Evolutionary conservation across 1,140 invertebrate genomes (phyloP).

Genomic region (Drosophila athabasca): DNA sequence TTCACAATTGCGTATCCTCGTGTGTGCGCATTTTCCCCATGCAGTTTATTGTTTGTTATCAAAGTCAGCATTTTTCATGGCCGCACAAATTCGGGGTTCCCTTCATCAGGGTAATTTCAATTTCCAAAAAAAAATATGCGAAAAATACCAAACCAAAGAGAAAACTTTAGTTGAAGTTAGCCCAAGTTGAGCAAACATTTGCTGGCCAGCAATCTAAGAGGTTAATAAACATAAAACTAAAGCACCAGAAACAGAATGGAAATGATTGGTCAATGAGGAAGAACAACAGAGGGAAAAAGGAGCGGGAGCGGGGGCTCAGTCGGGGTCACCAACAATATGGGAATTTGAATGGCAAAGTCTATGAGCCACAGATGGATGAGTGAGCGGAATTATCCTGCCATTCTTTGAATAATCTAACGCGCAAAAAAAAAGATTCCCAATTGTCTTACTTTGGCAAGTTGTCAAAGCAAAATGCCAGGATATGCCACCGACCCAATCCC

Average conservation of each 20-base stretch:
- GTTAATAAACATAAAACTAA: constrained; percentile 50
- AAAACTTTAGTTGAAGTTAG: constrained; percentile 36
- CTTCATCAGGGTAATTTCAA: constrained; percentile 44
- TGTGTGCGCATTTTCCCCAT: constrained; percentile 24
- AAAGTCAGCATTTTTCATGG: constrained; percentile 60
- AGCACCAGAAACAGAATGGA: constrained; percentile 26
- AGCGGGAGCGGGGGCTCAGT: background rate
- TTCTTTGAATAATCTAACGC: too few species aligned
- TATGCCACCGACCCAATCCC: constrained; percentile 16
- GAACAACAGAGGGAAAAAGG: background rate
- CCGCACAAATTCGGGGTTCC: constrained; percentile 27
- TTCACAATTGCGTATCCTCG: constrained; percentile 38
- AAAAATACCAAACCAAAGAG: constrained; percentile 28
- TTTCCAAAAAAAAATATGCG: constrained; percentile 38
- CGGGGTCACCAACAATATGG: background rate
- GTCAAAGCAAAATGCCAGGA: too few species aligned
- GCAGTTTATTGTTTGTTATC: constrained; percentile 55
- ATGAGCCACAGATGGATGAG: background rate
- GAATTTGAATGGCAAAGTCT: background rate
- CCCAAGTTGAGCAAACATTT: constrained; percentile 24
- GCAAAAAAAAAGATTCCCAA: too few species aligned
- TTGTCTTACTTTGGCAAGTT: too few species aligned
- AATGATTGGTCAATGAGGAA: constrained; percentile 14
- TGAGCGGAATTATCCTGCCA: background rate
- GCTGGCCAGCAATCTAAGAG: constrained; percentile 20